Conservation (phyloP, 2,113 vertebrate genomes). For the Hydrolagus affinis region DNA sequence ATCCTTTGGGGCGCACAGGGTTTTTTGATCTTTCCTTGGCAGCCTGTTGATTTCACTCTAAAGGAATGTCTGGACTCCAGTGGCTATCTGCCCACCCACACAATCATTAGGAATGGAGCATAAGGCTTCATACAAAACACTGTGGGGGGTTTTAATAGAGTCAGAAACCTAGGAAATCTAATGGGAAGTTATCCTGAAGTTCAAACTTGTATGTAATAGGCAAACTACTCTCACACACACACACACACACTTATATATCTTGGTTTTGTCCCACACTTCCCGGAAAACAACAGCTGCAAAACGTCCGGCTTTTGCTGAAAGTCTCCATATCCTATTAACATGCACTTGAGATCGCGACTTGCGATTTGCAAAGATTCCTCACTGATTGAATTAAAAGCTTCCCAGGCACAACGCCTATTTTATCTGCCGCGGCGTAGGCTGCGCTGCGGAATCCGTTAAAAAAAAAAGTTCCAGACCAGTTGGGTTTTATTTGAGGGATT, state of each 20-base stretch:
- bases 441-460: not conserved
- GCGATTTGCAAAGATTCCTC: too few relatives aligned
- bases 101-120: slow-evolving; percentile 25
- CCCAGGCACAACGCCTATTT: not conserved
- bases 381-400: too few relatives aligned
- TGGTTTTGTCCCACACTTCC: not conserved
- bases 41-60: slow-evolving; percentile 22
- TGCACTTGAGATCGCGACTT: too few relatives aligned
- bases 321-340: not conserved
- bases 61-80: slow-evolving; percentile 30
- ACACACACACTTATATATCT: too few relatives aligned
- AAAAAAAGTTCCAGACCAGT: not conserved
- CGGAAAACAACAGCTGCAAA: not conserved
- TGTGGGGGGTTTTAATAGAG: not conserved
- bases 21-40: slow-evolving; percentile 12
- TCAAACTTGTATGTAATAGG: slow-evolving; percentile 2
- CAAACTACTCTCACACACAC: not conserved
- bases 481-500: not conserved
- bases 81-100: slow-evolving; percentile 21
- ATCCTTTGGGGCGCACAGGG: slow-evolving; percentile 21
- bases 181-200: slow-evolving; percentile 12
- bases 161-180: slow-evolving; percentile 29
- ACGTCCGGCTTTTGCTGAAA: not conserved
- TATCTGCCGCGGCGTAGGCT: too few relatives aligned
- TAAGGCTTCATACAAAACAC: slow-evolving; percentile 13